These are phyloP conservation scores for Xanthorhoe designata DNA, from an alignment of 2,888 invertebrate genomes.

Conservation along the genomic window DNA sequence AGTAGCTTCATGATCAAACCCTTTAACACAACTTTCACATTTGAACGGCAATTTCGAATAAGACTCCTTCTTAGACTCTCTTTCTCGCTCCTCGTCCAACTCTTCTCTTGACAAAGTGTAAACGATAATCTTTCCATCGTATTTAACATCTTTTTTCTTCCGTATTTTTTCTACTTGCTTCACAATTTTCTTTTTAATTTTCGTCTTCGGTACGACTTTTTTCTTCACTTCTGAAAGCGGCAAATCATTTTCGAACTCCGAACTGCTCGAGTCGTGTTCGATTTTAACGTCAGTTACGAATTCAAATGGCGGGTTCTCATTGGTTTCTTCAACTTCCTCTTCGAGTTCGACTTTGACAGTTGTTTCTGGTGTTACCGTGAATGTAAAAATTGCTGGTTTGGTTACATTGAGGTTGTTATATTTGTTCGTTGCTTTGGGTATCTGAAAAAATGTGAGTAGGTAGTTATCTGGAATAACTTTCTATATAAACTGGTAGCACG, in stretches of 20 bases:
- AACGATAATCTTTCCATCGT: conserved; percentile 61
- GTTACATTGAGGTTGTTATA: conserved; percentile 25
- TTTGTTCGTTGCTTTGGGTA: conserved; percentile 9
- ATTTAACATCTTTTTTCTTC: conserved; percentile 44
- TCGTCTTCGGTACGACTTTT: conserved; percentile 23
- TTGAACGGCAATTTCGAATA: conserved; percentile 67
- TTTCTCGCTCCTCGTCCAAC: conserved; percentile 58
- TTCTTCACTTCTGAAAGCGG: conserved; percentile 52
- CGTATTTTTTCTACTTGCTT: not conserved
- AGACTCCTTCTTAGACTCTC: conserved; percentile 51
- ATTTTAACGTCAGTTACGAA: conserved; percentile 58
- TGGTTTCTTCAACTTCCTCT: conserved; percentile 1
- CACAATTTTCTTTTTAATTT: conserved; percentile 9
- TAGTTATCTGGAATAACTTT: too few relatives aligned
- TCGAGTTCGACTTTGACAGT: conserved; percentile 8
- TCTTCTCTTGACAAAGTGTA: conserved; percentile 57
- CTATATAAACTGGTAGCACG: too few relatives aligned
- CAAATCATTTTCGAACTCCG: conserved; percentile 54
- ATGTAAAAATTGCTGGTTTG: conserved; percentile 22
- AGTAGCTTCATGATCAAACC: conserved; percentile 68
- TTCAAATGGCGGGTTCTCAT: conserved; percentile 21
- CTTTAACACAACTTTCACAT: conserved; percentile 67
- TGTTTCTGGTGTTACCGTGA: conserved; percentile 11
- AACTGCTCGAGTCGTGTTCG: conserved; percentile 51
- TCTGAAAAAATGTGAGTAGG: conserved; percentile 25